Conservation (phyloP, 2,113 vertebrate species). For the Erythrocercus mccallii region DNA sequence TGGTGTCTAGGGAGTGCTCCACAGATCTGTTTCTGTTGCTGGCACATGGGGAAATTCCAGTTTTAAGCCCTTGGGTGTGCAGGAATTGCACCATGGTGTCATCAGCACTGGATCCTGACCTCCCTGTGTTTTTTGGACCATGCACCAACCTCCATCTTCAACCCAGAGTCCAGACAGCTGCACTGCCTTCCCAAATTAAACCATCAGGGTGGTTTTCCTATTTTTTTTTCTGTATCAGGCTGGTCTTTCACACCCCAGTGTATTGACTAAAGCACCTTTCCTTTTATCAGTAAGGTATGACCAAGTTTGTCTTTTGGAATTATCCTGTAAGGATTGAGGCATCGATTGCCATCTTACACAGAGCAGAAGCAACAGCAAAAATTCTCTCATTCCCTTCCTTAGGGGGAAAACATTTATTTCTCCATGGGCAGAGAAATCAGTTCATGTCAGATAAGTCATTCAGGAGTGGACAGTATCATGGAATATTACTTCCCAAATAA, state of each 20-base stretch:
- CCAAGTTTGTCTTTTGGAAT: conserved; percentile 35
- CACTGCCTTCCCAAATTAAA: not conserved
- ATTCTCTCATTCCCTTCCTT: not conserved
- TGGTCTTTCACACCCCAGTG: not conserved
- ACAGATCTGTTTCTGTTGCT: not conserved
- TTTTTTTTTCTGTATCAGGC: not conserved
- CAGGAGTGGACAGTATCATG: conserved; percentile 16
- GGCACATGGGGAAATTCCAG: not conserved
- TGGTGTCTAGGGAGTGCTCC: not conserved
- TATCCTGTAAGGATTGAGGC: conserved; percentile 4
- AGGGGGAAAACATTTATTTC: not conserved
- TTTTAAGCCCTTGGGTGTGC: not conserved
- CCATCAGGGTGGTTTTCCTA: not conserved
- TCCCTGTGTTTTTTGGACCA: not conserved
- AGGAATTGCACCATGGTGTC: not conserved
- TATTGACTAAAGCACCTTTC: not conserved
- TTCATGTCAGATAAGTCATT: not conserved
- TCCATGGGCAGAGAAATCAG: not conserved
- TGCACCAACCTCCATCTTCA: not conserved
- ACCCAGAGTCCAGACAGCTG: not conserved
- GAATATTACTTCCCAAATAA: conserved; percentile 34
- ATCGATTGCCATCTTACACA: not conserved
- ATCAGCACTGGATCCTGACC: not conserved
- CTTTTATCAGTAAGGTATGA: conserved; percentile 10
- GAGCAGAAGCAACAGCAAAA: not conserved